Conservation (phyloP, 2,113 vertebrate genomes). For the Mesoclemmys tuberculata region DNA sequence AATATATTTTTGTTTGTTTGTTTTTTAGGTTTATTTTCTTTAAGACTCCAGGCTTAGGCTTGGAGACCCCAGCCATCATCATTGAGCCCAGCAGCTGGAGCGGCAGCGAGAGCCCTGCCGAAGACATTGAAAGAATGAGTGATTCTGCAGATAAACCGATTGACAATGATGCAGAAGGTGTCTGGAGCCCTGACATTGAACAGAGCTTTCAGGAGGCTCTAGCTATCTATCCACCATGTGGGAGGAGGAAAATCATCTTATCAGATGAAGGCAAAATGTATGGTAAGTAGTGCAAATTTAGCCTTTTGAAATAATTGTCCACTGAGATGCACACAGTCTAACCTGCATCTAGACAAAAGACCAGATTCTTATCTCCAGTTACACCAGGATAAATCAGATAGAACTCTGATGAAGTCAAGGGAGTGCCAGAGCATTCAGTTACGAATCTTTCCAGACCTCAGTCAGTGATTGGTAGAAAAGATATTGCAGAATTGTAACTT, state of each 20-base stretch:
- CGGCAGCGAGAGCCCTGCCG: conserved; percentile 99
- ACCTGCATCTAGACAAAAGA: neutral
- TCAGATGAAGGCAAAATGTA: conserved; percentile 99
- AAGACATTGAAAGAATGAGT: conserved; percentile 98
- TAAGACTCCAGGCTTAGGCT: conserved; percentile 95
- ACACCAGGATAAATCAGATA: neutral
- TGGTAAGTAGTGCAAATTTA: conserved; percentile 86
- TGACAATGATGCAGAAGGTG: conserved; percentile 98
- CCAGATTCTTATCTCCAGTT: neutral
- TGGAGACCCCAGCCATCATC: conserved; percentile 92
- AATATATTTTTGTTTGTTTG: conserved; percentile 65
- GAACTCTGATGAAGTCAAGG: neutral
- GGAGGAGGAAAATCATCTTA: conserved; percentile 98
- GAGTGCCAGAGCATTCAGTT: neutral
- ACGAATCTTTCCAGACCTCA: neutral
- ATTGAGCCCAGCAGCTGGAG: conserved; percentile 99
- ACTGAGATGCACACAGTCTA: neutral
- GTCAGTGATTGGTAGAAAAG: neutral
- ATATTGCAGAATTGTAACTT: neutral
- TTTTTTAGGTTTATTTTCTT: conserved; percentile 89
- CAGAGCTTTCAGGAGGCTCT: conserved; percentile 99
- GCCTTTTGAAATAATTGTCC: conserved; percentile 34
- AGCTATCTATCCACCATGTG: conserved; percentile 98
- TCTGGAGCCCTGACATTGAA: conserved; percentile 99
- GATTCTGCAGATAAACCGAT: conserved; percentile 97